These are phyloP conservation scores for Lutjanus argentimaculatus DNA, from an alignment of 2,797 vertebrate genomes.

Conservation along the genomic window DNA sequence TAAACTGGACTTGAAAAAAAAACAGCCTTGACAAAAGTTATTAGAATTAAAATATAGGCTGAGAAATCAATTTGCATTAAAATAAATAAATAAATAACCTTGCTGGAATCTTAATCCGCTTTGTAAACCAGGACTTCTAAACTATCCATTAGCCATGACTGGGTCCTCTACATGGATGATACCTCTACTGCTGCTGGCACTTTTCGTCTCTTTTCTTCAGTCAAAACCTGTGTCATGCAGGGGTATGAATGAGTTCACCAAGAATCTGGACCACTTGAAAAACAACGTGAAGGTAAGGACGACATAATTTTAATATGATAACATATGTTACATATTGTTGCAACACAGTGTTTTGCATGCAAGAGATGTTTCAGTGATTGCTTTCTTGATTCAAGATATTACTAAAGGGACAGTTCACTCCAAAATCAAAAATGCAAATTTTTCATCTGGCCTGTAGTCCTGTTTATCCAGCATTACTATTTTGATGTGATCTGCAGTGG, in stretches of 20 bases:
- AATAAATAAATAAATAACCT: background rate
- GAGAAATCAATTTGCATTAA: background rate
- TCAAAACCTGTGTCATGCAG: accelerated
- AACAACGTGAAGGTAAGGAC: background rate
- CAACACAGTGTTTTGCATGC: background rate
- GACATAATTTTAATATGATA: background rate
- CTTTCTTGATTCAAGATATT: background rate
- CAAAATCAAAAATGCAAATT: too few species aligned
- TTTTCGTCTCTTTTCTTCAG: background rate
- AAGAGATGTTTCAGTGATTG: background rate
- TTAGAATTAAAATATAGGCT: background rate
- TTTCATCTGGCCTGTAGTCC: too few species aligned
- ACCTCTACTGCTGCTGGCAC: constrained; percentile 43
- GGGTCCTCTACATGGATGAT: constrained; percentile 33
- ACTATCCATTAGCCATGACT: constrained; percentile 20
- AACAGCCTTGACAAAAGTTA: background rate
- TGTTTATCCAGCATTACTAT: too few species aligned
- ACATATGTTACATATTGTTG: background rate
- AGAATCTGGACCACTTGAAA: accelerated
- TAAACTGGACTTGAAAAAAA: background rate
- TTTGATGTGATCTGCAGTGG: too few species aligned
- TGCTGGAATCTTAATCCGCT: background rate
- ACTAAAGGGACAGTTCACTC: too few species aligned
- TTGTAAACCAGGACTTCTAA: background rate
- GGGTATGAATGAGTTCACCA: accelerated